phyloP scores from a whole-genome alignment of 2,888 invertebrate genomes.

The Nomada fabriciana region DNA sequence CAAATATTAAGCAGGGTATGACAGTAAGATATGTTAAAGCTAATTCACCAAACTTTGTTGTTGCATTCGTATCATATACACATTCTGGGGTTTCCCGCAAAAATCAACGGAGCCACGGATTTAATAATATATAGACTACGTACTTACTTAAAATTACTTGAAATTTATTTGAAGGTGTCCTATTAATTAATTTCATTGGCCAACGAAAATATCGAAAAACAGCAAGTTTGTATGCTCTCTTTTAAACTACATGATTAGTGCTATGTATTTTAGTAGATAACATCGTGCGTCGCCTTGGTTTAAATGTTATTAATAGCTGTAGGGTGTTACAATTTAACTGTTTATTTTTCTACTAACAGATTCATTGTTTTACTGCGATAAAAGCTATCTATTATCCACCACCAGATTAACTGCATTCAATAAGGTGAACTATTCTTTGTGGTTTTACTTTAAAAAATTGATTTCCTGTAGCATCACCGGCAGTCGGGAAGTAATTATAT shows the following conservation, averaged over 20 bases:
- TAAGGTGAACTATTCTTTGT: background rate
- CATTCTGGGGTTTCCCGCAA: conserved; percentile 49
- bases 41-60: background rate
- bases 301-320: background rate
- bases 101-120: conserved; percentile 24
- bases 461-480: background rate
- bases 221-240: background rate
- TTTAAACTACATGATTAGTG: conserved; percentile 1
- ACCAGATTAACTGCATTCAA: background rate
- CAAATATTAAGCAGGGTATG: conserved; percentile 1
- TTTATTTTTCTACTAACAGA: background rate
- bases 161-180: too few relatives aligned
- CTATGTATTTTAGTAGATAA: background rate
- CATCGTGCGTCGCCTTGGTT: background rate
- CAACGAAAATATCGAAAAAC: background rate
- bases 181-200: conserved; percentile 19
- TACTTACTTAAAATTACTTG: background rate
- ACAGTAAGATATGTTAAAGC: background rate
- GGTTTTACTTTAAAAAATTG: background rate
- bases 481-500: background rate
- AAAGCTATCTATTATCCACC: background rate
- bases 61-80: background rate
- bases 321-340: background rate
- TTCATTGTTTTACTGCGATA: background rate
- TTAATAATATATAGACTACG: conserved; percentile 15